Conservation (phyloP, 2,888 invertebrate genomes). For the Diarsia mendica region DNA sequence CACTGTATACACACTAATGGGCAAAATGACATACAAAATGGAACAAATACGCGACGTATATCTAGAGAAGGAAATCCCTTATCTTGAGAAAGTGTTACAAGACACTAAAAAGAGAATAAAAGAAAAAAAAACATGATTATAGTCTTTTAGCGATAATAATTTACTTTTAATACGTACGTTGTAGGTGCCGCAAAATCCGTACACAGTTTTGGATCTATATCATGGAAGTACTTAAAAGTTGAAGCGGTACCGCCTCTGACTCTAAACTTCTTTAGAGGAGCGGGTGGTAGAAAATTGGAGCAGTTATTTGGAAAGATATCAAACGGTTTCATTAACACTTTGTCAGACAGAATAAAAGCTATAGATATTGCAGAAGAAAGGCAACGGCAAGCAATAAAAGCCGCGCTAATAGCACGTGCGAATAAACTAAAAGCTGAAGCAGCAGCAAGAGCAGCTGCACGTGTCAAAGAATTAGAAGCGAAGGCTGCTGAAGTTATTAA, state of each 20-base stretch:
- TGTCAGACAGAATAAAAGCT: constrained; percentile 70
- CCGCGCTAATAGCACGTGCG: constrained; percentile 72
- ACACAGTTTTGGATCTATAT: constrained; percentile 58
- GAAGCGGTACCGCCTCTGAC: constrained; percentile 84
- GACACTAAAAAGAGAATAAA: constrained; percentile 70
- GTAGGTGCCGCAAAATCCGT: constrained; percentile 69
- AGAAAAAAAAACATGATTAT: background rate
- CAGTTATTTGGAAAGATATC: constrained; percentile 61
- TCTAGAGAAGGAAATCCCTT: constrained; percentile 75
- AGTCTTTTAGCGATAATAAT: background rate
- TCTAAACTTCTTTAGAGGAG: constrained; percentile 73
- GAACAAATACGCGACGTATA: constrained; percentile 73
- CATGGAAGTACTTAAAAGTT: constrained; percentile 84
- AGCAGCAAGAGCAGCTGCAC: constrained; percentile 66
- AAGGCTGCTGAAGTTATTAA: constrained; percentile 62
- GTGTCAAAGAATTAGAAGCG: constrained; percentile 62
- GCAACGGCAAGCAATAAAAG: constrained; percentile 69
- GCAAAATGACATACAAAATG: constrained; percentile 69
- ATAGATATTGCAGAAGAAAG: constrained; percentile 74
- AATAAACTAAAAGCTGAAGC: constrained; percentile 74
- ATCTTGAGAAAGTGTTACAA: constrained; percentile 79
- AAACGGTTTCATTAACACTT: constrained; percentile 67
- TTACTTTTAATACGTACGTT: constrained; percentile 13
- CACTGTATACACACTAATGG: constrained; percentile 63
- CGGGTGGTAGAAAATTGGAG: constrained; percentile 76